Conservation (phyloP, 2,113 vertebrate species). For the Syngnathus typhle region DNA sequence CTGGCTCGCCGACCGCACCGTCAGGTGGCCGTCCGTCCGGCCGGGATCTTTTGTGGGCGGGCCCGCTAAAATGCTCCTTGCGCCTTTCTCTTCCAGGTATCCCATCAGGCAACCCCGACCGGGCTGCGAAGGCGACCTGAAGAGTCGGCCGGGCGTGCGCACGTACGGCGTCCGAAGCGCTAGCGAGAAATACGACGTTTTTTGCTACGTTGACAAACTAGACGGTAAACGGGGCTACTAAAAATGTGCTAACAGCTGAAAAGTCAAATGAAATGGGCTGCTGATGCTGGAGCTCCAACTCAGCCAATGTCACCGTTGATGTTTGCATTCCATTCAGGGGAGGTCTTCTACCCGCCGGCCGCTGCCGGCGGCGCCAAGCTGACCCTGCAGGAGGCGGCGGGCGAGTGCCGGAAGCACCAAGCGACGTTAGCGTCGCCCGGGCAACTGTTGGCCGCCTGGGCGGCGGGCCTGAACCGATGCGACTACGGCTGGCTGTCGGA, state of each 20-base stretch:
- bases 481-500: constrained; percentile 89
- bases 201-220: constrained; percentile 84
- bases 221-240: constrained; percentile 69
- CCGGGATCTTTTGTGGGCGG: too few relatives aligned
- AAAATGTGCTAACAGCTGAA: too few relatives aligned
- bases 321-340: constrained; percentile 62
- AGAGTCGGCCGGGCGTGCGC: constrained; percentile 80
- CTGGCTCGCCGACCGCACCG: constrained; percentile 87
- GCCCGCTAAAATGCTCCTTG: neutral
- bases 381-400: constrained; percentile 75
- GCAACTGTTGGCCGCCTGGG: constrained; percentile 88
- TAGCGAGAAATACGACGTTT: constrained; percentile 85
- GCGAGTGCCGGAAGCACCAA: constrained; percentile 62
- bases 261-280: too few relatives aligned
- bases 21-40: constrained; percentile 65
- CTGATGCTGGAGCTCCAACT: too few relatives aligned
- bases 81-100: constrained; percentile 70
- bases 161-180: constrained; percentile 80
- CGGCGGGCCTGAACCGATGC: constrained; percentile 83
- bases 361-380: constrained; percentile 61
- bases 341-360: constrained; percentile 77
- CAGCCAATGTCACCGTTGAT: neutral
- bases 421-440: constrained; percentile 79
- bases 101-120: constrained; percentile 81
- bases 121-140: constrained; percentile 83